Percentiles rank a stretch among this genome's conserved stretches.
phyloP scores from a whole-genome alignment of 1,140 invertebrate genomes.

The Manduca sexta region DNA sequence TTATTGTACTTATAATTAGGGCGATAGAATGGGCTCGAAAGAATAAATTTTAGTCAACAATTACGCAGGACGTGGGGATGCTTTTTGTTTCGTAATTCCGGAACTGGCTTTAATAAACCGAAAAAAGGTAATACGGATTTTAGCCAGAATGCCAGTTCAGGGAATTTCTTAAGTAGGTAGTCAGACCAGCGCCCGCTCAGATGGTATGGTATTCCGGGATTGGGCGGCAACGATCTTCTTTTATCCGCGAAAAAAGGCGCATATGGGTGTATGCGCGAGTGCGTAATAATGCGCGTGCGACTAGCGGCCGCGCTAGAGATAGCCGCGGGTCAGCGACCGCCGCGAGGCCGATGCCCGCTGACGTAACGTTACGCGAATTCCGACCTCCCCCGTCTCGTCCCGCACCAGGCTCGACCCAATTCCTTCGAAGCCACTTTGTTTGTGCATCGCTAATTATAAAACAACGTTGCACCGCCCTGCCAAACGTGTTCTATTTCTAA shows the following conservation, averaged over 20 bases:
- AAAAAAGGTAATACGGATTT: no score
- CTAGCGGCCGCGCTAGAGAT: constrained; percentile 53
- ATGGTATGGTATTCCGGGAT: no score
- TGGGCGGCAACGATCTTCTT: no score
- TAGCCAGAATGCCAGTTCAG: no score
- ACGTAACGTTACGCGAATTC: constrained; percentile 71
- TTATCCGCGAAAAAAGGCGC: no score
- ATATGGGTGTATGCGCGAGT: constrained; percentile 9
- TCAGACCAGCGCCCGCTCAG: no score
- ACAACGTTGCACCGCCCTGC: constrained; percentile 44
- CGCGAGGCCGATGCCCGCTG: constrained; percentile 65
- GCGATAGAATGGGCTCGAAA: no score
- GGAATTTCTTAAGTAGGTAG: no score
- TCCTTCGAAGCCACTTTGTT: constrained; percentile 64
- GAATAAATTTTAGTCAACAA: background rate
- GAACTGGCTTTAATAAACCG: no score
- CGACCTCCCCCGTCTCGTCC: constrained; percentile 32
- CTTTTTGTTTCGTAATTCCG: no score
- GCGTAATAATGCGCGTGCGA: constrained; percentile 42
- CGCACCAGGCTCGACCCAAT: constrained; percentile 53
- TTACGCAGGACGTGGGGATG: no score
- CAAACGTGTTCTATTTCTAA: constrained; percentile 56
- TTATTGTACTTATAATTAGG: no score
- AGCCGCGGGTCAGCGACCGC: constrained; percentile 63
- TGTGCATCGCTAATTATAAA: constrained; percentile 69